Percentiles rank a stretch among this genome's conserved stretches.
These are phyloP conservation scores for Drosophila biarmipes DNA, from an alignment of 1,140 invertebrate species.

Conservation along the genomic window DNA sequence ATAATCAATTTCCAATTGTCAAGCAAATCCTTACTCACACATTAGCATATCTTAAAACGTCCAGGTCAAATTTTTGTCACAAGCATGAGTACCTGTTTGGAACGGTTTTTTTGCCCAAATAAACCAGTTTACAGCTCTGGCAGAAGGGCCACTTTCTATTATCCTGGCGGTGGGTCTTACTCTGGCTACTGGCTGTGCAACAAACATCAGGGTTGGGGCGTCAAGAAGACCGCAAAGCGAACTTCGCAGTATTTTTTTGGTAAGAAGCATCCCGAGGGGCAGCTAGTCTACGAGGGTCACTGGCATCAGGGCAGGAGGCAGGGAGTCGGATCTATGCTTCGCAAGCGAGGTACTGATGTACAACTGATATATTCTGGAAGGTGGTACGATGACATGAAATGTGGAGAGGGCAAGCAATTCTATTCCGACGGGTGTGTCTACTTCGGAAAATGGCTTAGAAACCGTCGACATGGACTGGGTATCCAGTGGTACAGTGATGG, in stretches of 20 bases:
- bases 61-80: conserved; percentile 18
- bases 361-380: conserved; percentile 84
- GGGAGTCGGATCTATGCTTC: conserved; percentile 82
- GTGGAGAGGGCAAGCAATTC: conserved; percentile 84
- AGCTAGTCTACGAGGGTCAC: conserved; percentile 86
- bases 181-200: conserved; percentile 69
- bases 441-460: conserved; percentile 85
- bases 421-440: conserved; percentile 74
- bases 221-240: conserved; percentile 43
- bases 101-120: conserved; percentile 54
- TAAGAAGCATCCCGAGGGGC: conserved; percentile 53
- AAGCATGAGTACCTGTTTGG: conserved; percentile 50
- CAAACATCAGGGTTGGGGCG: conserved; percentile 57
- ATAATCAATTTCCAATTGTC: conserved; percentile 25
- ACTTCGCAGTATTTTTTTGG: conserved; percentile 21
- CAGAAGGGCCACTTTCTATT: conserved; percentile 54
- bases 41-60: conserved; percentile 16
- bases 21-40: conserved; percentile 4
- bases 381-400: conserved; percentile 85
- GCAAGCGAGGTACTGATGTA: conserved; percentile 51
- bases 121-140: conserved; percentile 59
- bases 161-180: conserved; percentile 66
- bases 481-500: conserved; percentile 85
- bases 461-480: conserved; percentile 87
- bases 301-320: conserved; percentile 85